Base-by-base conservation (phyloP, 2,888 invertebrate species). In the Limnephilus lunatus region DNA sequence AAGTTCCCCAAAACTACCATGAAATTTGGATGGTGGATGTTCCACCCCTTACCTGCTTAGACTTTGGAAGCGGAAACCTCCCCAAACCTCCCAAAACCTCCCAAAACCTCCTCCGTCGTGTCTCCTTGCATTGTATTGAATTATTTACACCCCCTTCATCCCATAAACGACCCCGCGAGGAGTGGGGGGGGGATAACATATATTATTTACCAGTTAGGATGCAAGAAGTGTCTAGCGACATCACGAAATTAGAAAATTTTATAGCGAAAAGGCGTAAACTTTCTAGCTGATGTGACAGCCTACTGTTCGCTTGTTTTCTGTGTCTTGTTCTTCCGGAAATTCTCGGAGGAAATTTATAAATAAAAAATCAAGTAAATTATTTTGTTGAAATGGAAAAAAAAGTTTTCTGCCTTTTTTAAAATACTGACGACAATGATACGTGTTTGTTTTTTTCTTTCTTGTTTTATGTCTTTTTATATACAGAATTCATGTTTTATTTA, bases 221-320 rank as follows among this genome's bases (percentile, higher is more conserved):
- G 89, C 89, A 89, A 89, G 68, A 68, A 68, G 81, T 81, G 81
- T 81, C n/a, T 81, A n/a, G 89, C 35, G 81, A 89, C 81, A 81
- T 89, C 39, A 39, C 81, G 81, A 89, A 81, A 89, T 89, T 89
- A 89, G 89, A 89, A 81, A 81, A 89, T 81, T 89, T 31, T 68
- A 53, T n/a, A 15, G 12, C 53, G 25, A 35, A 9, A 31, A 68
- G 25, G 68, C 25, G 86, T 44, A 86, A 86, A 86, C 14, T 86
- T 86, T 86, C 30, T 44, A 44, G 39, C 86, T 44, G 39, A 48
- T 30, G 30, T 86, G 39, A 86, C 86, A n/a, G 48, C 86, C 39
- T 86, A 32, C 83, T 25, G 25, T 25, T 83, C n/a, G 0, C 35
- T 25, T 83, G 25, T 35, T 35, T 35, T 83, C n/a, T 68, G 5